Percentiles rank a stretch among this genome's conserved stretches.
These are phyloP conservation scores for Fistularia tabacaria DNA, from an alignment of 2,797 vertebrate species.

Conservation along the genomic window DNA sequence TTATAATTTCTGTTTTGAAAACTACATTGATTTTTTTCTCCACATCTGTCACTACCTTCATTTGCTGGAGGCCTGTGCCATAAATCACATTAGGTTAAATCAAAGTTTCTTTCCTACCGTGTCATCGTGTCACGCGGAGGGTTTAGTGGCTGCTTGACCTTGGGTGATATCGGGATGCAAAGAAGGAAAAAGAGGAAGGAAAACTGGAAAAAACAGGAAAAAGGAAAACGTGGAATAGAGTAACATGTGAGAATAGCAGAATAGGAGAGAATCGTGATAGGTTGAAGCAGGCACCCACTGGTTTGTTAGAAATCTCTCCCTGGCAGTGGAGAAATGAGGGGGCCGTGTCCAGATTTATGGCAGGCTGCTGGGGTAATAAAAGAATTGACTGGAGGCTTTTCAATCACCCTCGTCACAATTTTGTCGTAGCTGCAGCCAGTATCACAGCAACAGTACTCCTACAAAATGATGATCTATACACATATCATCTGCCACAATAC, in stretches of 20 bases:
- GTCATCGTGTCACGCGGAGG: not conserved
- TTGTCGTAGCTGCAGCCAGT: constrained; percentile 16
- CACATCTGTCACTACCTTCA: too few relatives aligned
- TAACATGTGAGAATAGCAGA: constrained; percentile 33
- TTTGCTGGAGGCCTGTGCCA: too few relatives aligned
- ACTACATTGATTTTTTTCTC: too few relatives aligned
- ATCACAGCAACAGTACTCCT: constrained; percentile 15
- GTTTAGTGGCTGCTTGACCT: not conserved
- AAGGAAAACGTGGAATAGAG: constrained; percentile 4
- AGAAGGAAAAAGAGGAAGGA: constrained; percentile 2
- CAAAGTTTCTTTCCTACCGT: not conserved
- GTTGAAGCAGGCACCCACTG: constrained; percentile 6
- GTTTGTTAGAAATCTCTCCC: constrained; percentile 44
- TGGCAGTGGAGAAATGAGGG: constrained; percentile 18
- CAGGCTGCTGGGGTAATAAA: constrained; percentile 44
- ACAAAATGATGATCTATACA: constrained; percentile 23
- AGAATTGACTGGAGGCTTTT: constrained; percentile 49
- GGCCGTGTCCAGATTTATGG: constrained; percentile 44
- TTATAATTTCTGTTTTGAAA: too few relatives aligned
- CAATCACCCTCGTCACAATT: constrained; percentile 12
- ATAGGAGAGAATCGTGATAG: not conserved
- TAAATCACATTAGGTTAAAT: too few relatives aligned
- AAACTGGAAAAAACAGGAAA: constrained; percentile 6
- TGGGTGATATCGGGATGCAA: constrained; percentile 16
- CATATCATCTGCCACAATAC: constrained; percentile 27